Percentiles rank a stretch among this genome's conserved stretches.
phyloP scores from a whole-genome alignment of 2,113 vertebrate species.

The Varanus komodoensis region DNA sequence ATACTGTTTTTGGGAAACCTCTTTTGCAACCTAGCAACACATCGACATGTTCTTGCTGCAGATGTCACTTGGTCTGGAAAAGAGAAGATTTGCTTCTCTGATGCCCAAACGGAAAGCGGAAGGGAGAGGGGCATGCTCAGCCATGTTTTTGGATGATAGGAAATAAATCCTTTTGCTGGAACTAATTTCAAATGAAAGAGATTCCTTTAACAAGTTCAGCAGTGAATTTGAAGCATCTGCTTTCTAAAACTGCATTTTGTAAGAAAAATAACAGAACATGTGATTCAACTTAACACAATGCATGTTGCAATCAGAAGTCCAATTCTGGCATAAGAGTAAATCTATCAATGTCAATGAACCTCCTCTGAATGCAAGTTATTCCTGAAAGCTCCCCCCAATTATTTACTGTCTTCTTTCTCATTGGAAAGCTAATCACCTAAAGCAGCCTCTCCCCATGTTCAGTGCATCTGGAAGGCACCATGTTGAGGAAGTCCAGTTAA shows the following conservation, averaged over 20 bases:
- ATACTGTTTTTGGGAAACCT: fast-evolving
- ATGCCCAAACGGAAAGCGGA: not conserved
- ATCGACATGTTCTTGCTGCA: conserved; percentile 42
- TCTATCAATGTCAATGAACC: not conserved
- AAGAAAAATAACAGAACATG: not conserved
- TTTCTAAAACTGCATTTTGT: not conserved
- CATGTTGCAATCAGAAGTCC: not conserved
- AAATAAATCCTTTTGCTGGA: not conserved
- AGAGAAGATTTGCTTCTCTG: conserved; percentile 23
- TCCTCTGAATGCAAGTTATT: not conserved
- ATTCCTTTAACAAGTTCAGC: not conserved
- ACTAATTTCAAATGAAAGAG: not conserved
- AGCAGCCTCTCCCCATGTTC: too few relatives aligned
- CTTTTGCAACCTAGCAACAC: not conserved
- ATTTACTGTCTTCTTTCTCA: not conserved
- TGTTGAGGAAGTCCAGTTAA: not conserved
- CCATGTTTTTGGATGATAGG: not conserved
- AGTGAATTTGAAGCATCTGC: not conserved
- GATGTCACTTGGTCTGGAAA: conserved; percentile 32
- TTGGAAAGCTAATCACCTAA: not conserved
- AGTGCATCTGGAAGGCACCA: too few relatives aligned
- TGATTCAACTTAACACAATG: not conserved
- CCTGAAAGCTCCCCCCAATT: not conserved
- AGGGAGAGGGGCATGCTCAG: not conserved
- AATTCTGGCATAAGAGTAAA: not conserved